A percentile compares a stretch with the other conserved stretches of the same genome.
Conservation (phyloP, 2,113 vertebrate species). For the Erythrocercus mccallii region DNA sequence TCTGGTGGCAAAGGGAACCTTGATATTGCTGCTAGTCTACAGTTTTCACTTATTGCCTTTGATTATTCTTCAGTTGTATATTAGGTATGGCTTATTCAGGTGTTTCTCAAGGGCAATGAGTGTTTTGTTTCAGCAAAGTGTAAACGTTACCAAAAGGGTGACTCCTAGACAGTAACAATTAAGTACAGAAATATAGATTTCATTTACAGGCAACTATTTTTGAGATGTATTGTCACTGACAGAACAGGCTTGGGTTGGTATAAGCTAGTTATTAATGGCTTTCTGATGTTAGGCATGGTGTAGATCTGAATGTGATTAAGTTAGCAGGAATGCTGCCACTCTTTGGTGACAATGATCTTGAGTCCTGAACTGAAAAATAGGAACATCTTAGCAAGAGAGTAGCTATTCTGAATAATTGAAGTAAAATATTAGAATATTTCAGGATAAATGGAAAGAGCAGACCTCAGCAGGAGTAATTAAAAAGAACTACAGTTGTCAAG, state of each 20-base stretch:
- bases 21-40: not conserved
- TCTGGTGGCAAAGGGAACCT: not conserved
- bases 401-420: not conserved
- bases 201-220: constrained; percentile 23
- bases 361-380: not conserved
- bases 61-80: not conserved
- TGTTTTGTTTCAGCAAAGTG: not conserved
- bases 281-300: not conserved
- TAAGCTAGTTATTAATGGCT: constrained; percentile 36
- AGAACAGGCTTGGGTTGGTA: constrained; percentile 1
- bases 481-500: not conserved
- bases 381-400: not conserved
- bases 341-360: not conserved
- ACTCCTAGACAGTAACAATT: not conserved
- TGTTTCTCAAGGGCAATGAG: not conserved
- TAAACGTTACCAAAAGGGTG: not conserved
- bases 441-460: not conserved
- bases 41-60: not conserved
- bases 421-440: not conserved
- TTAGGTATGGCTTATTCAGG: not conserved
- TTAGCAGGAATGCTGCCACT: constrained; percentile 9
- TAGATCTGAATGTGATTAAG: constrained; percentile 27
- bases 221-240: not conserved
- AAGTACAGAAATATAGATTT: constrained; percentile 13
- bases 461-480: not conserved